phyloP scores from a whole-genome alignment of 2,113 vertebrate genomes.

The Eupsittula cactorum region DNA sequence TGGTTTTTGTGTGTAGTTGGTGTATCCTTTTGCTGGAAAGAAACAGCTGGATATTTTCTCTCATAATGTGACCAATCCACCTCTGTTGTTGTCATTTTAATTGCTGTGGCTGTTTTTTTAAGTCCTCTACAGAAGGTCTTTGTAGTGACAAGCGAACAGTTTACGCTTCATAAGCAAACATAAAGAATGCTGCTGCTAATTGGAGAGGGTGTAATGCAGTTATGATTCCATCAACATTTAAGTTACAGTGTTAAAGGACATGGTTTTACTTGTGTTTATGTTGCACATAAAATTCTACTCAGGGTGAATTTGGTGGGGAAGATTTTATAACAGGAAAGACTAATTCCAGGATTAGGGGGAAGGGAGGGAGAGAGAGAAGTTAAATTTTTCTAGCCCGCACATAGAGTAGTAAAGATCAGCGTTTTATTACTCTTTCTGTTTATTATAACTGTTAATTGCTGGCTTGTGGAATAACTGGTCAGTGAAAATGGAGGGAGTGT shows the following conservation, averaged over 20 bases:
- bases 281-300: background rate
- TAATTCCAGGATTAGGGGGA: background rate
- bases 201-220: constrained; percentile 52
- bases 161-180: constrained; percentile 61
- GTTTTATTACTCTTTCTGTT: background rate
- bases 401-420: background rate
- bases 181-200: constrained; percentile 63
- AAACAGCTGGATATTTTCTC: constrained; percentile 57
- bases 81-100: constrained; percentile 67
- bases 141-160: constrained; percentile 52
- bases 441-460: background rate
- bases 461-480: background rate
- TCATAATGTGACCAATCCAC: constrained; percentile 45
- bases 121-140: constrained; percentile 66
- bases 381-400: background rate
- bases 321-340: background rate
- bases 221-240: constrained; percentile 56
- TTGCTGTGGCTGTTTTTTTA: constrained; percentile 58
- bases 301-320: background rate
- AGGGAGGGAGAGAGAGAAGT: background rate
- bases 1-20: background rate
- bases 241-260: constrained; percentile 51
- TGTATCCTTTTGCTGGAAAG: background rate
- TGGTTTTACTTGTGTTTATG: background rate
- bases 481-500: background rate